Conservation (phyloP, 2,113 vertebrate genomes). For the Pristiophorus japonicus region DNA sequence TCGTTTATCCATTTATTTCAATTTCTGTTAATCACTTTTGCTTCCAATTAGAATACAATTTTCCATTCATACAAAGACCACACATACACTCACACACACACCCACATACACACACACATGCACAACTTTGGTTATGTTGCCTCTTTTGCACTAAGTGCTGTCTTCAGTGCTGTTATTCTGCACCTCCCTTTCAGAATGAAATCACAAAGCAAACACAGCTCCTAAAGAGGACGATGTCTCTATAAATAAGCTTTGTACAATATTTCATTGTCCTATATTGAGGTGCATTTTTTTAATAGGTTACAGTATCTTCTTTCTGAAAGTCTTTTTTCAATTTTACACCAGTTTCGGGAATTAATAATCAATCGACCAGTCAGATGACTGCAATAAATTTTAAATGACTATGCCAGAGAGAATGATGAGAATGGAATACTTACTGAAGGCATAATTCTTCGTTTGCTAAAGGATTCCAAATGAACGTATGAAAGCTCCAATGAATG, state of each 20-base stretch:
- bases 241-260: too few species aligned
- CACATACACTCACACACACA: neutral
- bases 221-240: neutral
- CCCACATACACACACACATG: too few species aligned
- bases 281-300: neutral
- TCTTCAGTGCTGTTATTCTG: neutral
- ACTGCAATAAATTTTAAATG: neutral
- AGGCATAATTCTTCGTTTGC: neutral
- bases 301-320: too few species aligned
- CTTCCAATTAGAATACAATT: neutral
- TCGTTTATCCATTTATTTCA: neutral
- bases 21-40: neutral
- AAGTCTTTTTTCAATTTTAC: neutral
- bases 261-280: neutral
- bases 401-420: conserved; percentile 6
- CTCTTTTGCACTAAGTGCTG: neutral
- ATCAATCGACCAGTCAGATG: neutral
- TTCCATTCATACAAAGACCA: neutral
- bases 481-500: neutral
- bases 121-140: neutral
- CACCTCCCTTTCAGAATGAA: neutral
- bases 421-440: neutral
- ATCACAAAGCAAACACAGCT: neutral
- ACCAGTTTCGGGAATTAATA: neutral
- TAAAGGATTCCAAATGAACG: neutral